phyloP scores from a whole-genome alignment of 2,113 vertebrate genomes.

The Pionites leucogaster region DNA sequence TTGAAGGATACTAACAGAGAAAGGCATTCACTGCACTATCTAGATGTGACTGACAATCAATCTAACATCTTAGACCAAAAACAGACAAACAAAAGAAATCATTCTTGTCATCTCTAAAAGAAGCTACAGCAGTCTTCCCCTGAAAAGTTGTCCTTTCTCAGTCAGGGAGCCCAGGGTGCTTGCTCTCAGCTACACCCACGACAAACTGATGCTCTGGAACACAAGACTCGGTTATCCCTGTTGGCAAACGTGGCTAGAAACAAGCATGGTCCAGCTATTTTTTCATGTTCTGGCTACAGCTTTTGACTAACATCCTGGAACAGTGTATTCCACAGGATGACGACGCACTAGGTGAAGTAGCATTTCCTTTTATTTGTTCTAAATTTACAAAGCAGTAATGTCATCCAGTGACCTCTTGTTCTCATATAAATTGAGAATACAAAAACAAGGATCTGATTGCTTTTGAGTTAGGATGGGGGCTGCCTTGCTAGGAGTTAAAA shows the following conservation, averaged over 20 bases:
- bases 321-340: conserved; percentile 59
- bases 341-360: conserved; percentile 56
- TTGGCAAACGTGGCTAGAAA: not conserved
- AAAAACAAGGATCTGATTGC: not conserved
- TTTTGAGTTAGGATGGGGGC: not conserved
- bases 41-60: not conserved
- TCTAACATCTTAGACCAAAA: not conserved
- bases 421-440: not conserved
- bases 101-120: not conserved
- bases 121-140: not conserved
- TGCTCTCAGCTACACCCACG: not conserved
- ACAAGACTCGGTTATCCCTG: not conserved
- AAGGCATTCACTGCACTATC: accelerated
- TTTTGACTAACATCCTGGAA: conserved; percentile 64
- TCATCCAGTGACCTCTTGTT: conserved; percentile 63
- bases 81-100: not conserved
- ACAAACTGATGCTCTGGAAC: not conserved
- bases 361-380: conserved; percentile 69
- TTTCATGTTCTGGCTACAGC: not conserved
- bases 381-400: conserved; percentile 63
- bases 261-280: not conserved
- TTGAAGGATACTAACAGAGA: not conserved
- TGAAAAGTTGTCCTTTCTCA: not conserved
- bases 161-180: not conserved
- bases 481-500: not conserved